These are phyloP conservation scores for Glossophaga mutica DNA, from an alignment of 2,797 vertebrate species.

Conservation along the genomic window DNA sequence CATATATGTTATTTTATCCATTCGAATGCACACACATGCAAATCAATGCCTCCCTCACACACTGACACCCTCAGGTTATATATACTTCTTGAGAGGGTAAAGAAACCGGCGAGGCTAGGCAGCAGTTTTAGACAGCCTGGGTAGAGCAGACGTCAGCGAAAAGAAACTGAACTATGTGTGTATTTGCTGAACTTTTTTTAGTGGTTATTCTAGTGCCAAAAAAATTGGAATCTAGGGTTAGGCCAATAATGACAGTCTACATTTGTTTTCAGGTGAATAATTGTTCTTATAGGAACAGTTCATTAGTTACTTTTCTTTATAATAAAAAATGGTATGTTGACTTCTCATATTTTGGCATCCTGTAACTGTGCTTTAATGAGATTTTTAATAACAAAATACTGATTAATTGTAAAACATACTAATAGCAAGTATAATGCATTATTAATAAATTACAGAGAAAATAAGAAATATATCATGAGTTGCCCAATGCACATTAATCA, in stretches of 20 bases:
- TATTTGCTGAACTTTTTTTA: not conserved
- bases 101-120: not conserved
- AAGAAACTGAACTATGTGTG: not conserved
- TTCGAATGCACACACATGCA: not conserved
- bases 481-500: not conserved
- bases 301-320: not conserved
- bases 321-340: not conserved
- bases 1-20: not conserved
- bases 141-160: not conserved
- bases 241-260: not conserved
- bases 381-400: not conserved
- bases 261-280: not conserved
- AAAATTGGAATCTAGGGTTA: not conserved
- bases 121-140: not conserved
- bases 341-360: not conserved
- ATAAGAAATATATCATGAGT: not conserved
- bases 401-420: not conserved
- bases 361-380: not conserved
- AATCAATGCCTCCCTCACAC: not conserved
- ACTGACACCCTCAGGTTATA: not conserved
- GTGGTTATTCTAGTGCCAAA: not conserved
- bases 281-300: not conserved
- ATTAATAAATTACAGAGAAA: not conserved
- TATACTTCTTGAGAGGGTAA: not conserved
- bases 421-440: not conserved